phyloP scores from a whole-genome alignment of 2,797 vertebrate genomes.

The Mus caroli region DNA sequence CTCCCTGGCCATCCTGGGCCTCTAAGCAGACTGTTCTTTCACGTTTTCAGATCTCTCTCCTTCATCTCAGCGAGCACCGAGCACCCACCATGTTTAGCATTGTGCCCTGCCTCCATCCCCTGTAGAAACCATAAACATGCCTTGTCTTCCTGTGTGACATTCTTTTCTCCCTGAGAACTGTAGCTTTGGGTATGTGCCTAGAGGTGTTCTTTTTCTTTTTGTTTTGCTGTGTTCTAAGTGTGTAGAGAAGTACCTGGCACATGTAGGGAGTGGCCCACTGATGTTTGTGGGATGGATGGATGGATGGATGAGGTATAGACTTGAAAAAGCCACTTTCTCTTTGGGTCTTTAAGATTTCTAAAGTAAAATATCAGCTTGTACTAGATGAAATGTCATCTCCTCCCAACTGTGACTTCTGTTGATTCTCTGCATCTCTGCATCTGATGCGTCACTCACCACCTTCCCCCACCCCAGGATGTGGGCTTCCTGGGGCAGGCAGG shows the following conservation, averaged over 20 bases:
- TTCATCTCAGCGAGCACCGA: background rate
- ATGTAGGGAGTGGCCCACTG: background rate
- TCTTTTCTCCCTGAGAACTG: background rate
- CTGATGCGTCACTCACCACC: background rate
- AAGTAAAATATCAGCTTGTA: constrained; percentile 9
- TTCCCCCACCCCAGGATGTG: background rate
- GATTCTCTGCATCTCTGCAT: background rate
- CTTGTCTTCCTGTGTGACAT: background rate
- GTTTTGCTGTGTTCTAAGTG: background rate
- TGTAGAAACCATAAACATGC: fast-evolving
- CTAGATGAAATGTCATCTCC: background rate
- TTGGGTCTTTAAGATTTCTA: background rate
- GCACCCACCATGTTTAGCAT: fast-evolving
- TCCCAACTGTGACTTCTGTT: background rate
- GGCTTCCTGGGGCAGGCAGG: background rate
- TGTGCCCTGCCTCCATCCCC: background rate
- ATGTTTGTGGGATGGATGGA: background rate
- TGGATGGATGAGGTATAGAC: background rate
- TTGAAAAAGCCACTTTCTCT: constrained; percentile 52
- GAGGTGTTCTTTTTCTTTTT: constrained; percentile 1
- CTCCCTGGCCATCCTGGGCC: background rate
- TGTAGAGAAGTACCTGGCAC: background rate
- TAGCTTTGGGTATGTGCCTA: background rate
- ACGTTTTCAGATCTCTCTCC: background rate
- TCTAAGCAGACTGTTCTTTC: background rate